Evolutionary conservation across 2,888 invertebrate genomes (phyloP), one percentile per base, ranked within the genome.

Genomic region (Ornithoptera alexandrae): DNA sequence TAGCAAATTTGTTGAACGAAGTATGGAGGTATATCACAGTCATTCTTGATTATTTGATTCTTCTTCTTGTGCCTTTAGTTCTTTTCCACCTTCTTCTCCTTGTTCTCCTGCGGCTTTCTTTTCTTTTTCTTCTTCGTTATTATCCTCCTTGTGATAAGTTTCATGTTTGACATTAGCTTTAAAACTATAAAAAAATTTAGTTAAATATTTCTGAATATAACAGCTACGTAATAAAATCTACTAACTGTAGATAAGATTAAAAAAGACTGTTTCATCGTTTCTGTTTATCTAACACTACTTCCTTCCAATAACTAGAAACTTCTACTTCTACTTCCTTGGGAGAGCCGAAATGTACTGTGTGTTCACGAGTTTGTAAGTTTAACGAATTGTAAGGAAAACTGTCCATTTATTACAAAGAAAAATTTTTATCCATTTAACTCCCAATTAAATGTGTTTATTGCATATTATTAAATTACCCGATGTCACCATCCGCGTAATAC

Each of bases 401-500:
- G 30, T 30, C 30, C 30, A 0, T 30, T 30, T 30, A 30, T 30
- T 2, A 30, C 30, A 30, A 30, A 30, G 5, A 30, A 30, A 30
- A 30, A 22, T 22, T 22, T 30, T 30, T 5, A 30, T 46, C 46
- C 10, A 46, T 2, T 6, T 46, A 15, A 15, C 10, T 15, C 46
- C 15, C 10, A 46, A 8, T 46, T 46, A 46, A 46, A 10, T 46
- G 12, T 12, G 46, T 0, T 30, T 30, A 30, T 46, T 46, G n/a
- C 12, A 10, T 58, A 22, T 8, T n/a, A 24, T 58, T 22, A n/a
- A 59, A 63, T 81, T 87, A 93, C 85, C 93, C 93, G 75, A 76
- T 80, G 77, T 92, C 88, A 71, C 93, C 86, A 69, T 77, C 71
- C 4, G 71, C 74, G 59, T 75, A 64, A 71, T 78, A 78, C 70